Percentiles rank a stretch among this genome's conserved stretches.
These are phyloP conservation scores for Cactoblastis cactorum DNA, from an alignment of 2,888 invertebrate genomes.

Conservation along the genomic window DNA sequence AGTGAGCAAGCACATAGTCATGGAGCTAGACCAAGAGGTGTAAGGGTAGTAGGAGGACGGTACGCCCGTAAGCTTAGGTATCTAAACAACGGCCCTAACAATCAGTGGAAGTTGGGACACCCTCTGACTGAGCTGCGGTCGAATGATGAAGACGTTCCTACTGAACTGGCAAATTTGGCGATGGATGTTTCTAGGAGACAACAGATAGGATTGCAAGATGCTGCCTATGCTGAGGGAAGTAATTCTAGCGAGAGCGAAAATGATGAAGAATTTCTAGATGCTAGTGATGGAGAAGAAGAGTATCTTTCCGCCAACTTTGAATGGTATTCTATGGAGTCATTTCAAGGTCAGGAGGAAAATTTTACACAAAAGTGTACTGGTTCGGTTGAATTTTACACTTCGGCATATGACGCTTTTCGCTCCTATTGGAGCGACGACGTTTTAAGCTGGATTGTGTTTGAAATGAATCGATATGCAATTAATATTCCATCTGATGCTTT, in stretches of 20 bases:
- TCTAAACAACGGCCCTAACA: background rate
- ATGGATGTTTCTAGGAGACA: constrained; percentile 15
- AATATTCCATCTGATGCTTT: background rate
- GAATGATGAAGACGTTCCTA: constrained; percentile 13
- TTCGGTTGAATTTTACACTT: background rate
- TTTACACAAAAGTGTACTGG: background rate
- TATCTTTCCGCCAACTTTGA: background rate
- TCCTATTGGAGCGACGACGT: constrained; percentile 1
- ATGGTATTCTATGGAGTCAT: background rate
- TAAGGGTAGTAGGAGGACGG: constrained; percentile 11
- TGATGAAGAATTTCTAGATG: constrained; percentile 4
- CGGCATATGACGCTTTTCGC: background rate
- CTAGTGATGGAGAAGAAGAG: background rate
- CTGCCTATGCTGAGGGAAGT: constrained; percentile 3
- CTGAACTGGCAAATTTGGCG: constrained; percentile 15
- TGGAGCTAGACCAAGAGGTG: constrained; percentile 1
- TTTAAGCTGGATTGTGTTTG: constrained; percentile 12
- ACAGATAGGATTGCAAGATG: constrained; percentile 12
- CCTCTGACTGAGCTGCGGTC: constrained; percentile 15
- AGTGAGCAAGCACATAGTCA: constrained; percentile 5
- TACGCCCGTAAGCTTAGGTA: constrained; percentile 3
- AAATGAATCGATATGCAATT: constrained; percentile 17
- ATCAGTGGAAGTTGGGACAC: constrained; percentile 14
- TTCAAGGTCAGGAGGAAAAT: background rate
- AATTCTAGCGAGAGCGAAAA: constrained; percentile 10